phyloP scores from a whole-genome alignment of 2,888 invertebrate genomes.

The Drosophila multiciliata region DNA sequence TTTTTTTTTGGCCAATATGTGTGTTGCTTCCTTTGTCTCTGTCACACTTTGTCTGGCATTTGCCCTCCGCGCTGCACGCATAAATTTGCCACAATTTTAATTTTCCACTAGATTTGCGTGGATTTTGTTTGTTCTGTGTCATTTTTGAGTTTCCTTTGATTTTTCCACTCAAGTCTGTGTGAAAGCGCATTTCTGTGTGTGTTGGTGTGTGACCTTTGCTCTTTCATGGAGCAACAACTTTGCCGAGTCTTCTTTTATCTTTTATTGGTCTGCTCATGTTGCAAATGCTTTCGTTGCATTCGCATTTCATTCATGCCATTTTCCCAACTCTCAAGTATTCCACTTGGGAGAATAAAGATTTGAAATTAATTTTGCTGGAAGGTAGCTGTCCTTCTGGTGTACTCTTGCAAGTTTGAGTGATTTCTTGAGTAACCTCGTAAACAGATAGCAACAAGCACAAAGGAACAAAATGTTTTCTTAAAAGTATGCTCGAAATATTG shows the following conservation, averaged over 20 bases:
- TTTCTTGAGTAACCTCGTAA: not conserved
- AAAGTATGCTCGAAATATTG: not conserved
- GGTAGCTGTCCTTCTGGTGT: not conserved
- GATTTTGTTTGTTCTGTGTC: conserved; percentile 30
- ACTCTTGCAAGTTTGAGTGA: not conserved
- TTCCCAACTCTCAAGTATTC: conserved; percentile 7
- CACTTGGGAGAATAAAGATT: conserved; percentile 19
- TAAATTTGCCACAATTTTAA: conserved; percentile 61
- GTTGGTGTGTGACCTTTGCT: not conserved
- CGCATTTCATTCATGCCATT: conserved; percentile 12
- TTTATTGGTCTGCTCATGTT: conserved; percentile 14
- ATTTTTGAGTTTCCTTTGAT: conserved; percentile 31
- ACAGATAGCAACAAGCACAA: not conserved
- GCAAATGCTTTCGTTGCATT: conserved; percentile 18
- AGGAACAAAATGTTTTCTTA: not conserved
- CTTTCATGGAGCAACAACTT: conserved; percentile 26
- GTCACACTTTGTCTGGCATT: conserved; percentile 1
- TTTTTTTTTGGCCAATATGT: not conserved
- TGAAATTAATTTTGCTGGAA: not conserved
- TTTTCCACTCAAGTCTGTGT: conserved; percentile 6
- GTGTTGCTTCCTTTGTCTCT: conserved; percentile 15
- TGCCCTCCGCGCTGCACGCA: conserved; percentile 17
- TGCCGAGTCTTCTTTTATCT: conserved; percentile 31
- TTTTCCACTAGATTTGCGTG: conserved; percentile 64
- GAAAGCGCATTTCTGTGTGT: not conserved